Evolutionary conservation across 2,888 invertebrate genomes (phyloP), one percentile per base, ranked within the genome.

Genomic region (Papilio protenor): DNA sequence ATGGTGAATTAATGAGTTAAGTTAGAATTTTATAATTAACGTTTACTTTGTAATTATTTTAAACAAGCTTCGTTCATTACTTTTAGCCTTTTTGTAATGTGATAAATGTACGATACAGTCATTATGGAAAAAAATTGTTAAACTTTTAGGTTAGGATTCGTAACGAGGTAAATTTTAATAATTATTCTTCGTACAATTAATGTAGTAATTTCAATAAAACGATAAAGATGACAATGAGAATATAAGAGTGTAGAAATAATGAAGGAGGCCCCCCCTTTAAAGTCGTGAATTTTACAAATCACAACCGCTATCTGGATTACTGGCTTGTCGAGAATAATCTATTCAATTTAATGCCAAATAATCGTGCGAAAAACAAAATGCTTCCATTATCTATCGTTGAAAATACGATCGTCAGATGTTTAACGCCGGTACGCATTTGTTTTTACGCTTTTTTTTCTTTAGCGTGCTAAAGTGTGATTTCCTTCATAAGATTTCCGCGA

Each of bases 401-500:
- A n/a, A 21, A 21, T 59, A 10, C 21, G 59, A 59, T 55, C 12
- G 16, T 6, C 52, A 16, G 5, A 18, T 52, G 5, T 52, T 52
- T 52, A 18, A n/a, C 18, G 52, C 40, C 40, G 40, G 40, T 40
- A 40, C 0, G 40, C 40, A 40, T 40, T 40, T 40, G 40, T 40
- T 40, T 40, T 40, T 40, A 40, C 3, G 1, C 0, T 49, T 21
- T 23, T 66, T 69, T 23, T 18, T 55, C 55, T 55, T 52, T 27
- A 76, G 78, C 82, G 81, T 82, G 83, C 23, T n/a, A 61, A 81
- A 83, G 86, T 87, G 89, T 88, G 89, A 83, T 83, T 87, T 82
- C 82, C 78, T 77, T 83, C 82, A 83, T 81, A 81, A 78, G 81
- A 80, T 81, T 84, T 87, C 91, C 84, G 91, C 92, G 92, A 92